Conservation (phyloP, 1,140 invertebrate species). For the Anastrepha obliqua region DNA sequence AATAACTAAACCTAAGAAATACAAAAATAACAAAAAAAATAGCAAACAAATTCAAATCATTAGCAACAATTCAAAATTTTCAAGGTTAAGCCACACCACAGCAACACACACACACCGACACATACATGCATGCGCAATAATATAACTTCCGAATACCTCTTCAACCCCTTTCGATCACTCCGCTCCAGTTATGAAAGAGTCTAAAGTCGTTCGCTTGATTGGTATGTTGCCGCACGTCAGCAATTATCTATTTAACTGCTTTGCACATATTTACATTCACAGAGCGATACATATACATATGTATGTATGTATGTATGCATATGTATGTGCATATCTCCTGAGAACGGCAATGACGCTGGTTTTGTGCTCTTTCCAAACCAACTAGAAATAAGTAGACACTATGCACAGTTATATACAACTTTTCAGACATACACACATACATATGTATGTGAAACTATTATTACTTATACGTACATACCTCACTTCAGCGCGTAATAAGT, state of each 20-base stretch:
- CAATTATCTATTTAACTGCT: conserved; percentile 40
- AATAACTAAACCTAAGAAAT: conserved; percentile 4
- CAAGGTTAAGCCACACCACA: conserved; percentile 36
- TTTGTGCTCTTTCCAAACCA: conserved; percentile 19
- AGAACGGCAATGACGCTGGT: conserved; percentile 38
- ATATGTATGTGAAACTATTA: not conserved
- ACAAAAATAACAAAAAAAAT: not conserved
- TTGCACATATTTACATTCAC: not conserved
- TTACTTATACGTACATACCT: too few species aligned
- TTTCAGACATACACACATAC: not conserved
- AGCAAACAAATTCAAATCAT: not conserved
- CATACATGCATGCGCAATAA: not conserved
- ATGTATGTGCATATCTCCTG: not conserved
- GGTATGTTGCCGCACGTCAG: conserved; percentile 46
- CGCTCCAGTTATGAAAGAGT: conserved; percentile 43
- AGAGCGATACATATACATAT: not conserved
- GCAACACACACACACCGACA: not conserved
- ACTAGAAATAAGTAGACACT: conserved; percentile 33
- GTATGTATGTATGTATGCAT: not conserved
- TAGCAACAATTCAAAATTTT: conserved; percentile 26
- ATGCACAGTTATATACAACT: not conserved
- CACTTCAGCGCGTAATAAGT: too few species aligned
- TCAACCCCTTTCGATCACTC: not conserved
- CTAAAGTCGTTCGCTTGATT: conserved; percentile 38
- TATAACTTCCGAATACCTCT: not conserved